Evolutionary conservation across 35 echinoderm and acorn worm species (phyloP), one percentile per base, ranked within the genome.

Genomic region (Ophiothrix spiculata): DNA sequence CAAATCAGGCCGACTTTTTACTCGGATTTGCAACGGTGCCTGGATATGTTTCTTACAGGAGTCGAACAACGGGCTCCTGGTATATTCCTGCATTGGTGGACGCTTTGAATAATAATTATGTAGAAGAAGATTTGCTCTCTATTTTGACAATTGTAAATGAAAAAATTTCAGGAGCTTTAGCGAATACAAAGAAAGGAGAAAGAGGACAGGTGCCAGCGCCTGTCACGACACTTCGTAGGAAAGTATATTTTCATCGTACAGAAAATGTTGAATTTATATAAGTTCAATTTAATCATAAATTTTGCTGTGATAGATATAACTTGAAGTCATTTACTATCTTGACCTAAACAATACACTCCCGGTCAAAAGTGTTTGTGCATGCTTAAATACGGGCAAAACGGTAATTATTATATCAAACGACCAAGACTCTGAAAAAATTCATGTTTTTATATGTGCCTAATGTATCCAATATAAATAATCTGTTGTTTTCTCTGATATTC

Each of bases 1-100:
- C 87, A 1, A 83, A 90, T 84, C 69, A 90, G 25, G 88, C 88
- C 10, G 88, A 90, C 77, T 90, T 90, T 42, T 39, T 90, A 13
- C 74, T 90, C 10, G 81, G 88, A 14, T 84, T 38, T 90, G 88
- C 88, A 15, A 90, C 87, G 13, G 87, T 81, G 1, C 8, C 87
- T 40, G 87, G 87, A 14, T 82, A 81, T 49, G 87, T 89, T 8
- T 89, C 87, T 25, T 89, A 45, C 36, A 33, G 87, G 1, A 83
- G 80, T 49, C 76, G 1, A 49, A 45, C 60, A 3, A 0, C 16
- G 32, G 87, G 87, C 25, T 89, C 87, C 1, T 89, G 87, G 87
- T 89, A 76, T 36, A 81, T 89, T 8, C 64, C 79, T 32, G 80
- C 80, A 16, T 75, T 89, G 56, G 80, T 81, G 6, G 56, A 89